Evolutionary conservation across 2,113 vertebrate species (phyloP).

Genomic region (Grammomys surdaster): DNA sequence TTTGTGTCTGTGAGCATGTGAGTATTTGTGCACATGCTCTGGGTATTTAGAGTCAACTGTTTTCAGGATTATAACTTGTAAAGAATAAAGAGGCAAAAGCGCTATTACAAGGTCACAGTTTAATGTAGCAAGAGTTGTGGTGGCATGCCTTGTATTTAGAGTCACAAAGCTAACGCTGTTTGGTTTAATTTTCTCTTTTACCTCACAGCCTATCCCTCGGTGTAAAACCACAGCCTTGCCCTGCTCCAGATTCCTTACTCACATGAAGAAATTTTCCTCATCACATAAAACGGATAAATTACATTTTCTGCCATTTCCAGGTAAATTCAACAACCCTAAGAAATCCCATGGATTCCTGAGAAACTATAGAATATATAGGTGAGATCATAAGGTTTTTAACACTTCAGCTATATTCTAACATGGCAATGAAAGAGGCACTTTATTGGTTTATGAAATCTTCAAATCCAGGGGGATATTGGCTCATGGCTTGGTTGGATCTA

Average conservation of each 20-base stretch:
- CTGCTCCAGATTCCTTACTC: constrained; percentile 85
- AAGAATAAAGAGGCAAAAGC: background rate
- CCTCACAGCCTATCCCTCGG: background rate
- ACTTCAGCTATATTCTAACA: background rate
- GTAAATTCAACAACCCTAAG: constrained; percentile 29
- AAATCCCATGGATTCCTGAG: background rate
- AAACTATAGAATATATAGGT: constrained; percentile 67
- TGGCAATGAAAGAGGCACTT: background rate
- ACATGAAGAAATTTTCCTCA: constrained; percentile 83
- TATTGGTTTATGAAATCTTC: background rate
- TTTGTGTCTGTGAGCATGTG: background rate
- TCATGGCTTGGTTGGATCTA: background rate
- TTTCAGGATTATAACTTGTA: background rate
- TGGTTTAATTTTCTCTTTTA: background rate
- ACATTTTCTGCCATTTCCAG: constrained; percentile 66
- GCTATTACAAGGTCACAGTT: background rate
- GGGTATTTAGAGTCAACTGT: background rate
- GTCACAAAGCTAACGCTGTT: background rate
- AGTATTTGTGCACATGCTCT: background rate
- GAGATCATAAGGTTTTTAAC: background rate
- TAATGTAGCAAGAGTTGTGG: background rate
- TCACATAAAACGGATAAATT: constrained; percentile 64
- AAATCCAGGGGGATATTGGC: background rate
- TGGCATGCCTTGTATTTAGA: background rate
- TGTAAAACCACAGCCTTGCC: constrained; percentile 6